Evolutionary conservation across 1,140 invertebrate species (phyloP).

Genomic region (Neoseiulus cucumeris): DNA sequence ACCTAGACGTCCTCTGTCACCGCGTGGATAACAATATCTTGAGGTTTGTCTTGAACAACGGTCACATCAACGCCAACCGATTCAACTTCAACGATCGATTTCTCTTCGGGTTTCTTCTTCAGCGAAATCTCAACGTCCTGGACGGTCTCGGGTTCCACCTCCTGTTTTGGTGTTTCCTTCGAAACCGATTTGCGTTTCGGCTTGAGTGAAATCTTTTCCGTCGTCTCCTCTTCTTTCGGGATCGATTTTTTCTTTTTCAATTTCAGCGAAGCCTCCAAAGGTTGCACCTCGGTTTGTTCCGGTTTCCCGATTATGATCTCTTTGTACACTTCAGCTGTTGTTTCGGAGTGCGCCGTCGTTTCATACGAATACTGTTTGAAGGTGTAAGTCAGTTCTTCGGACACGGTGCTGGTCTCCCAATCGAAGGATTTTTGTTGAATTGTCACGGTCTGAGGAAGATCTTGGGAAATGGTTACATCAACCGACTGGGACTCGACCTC

Average conservation of each 20-base stretch:
- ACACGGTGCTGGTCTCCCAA: not conserved
- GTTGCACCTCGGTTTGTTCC: not conserved
- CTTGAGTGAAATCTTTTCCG: constrained; percentile 11
- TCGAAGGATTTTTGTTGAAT: constrained; percentile 8
- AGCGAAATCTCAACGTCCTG: constrained; percentile 16
- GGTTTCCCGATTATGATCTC: constrained; percentile 16
- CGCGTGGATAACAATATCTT: not conserved
- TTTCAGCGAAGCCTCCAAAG: constrained; percentile 8
- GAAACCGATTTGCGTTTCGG: not conserved
- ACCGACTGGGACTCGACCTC: not conserved
- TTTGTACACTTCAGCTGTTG: constrained; percentile 13
- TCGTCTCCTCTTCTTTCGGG: constrained; percentile 10
- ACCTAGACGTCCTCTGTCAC: not conserved
- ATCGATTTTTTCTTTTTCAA: constrained; percentile 4
- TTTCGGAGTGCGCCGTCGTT: constrained; percentile 11
- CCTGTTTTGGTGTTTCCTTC: not conserved
- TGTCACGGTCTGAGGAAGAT: not conserved
- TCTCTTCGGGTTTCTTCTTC: constrained; percentile 11
- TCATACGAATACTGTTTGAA: constrained; percentile 1
- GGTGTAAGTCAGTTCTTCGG: not conserved
- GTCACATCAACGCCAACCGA: not conserved
- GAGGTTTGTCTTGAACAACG: not conserved
- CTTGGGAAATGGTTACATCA: not conserved
- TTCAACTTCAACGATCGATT: not conserved
- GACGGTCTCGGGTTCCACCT: constrained; percentile 10